These are phyloP conservation scores for Cnemophilus loriae DNA, from an alignment of 2,113 vertebrate genomes.

Conservation along the genomic window DNA sequence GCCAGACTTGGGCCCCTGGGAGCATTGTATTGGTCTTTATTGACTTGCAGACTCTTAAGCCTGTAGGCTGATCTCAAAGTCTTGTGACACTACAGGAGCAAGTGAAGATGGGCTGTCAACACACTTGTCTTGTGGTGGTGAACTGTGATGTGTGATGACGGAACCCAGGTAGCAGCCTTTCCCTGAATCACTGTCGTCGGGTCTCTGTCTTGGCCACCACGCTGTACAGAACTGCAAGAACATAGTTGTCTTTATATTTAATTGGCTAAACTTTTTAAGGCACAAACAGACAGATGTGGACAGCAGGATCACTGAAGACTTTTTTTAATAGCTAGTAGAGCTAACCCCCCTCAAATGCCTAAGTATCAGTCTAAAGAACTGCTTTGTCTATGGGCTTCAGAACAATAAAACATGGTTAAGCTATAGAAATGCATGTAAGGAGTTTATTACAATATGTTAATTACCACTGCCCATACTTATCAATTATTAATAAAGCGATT, in stretches of 20 bases:
- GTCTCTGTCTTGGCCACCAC: neutral
- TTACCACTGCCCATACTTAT: neutral
- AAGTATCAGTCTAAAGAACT: neutral
- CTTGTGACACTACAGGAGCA: neutral
- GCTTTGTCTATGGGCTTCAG: neutral
- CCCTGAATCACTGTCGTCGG: accelerated
- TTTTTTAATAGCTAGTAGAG: neutral
- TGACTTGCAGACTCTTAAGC: neutral
- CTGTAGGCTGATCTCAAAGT: neutral
- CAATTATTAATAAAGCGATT: neutral
- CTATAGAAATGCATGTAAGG: neutral
- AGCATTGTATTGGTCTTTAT: neutral
- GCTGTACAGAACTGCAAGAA: neutral
- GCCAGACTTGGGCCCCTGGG: neutral
- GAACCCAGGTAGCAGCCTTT: neutral
- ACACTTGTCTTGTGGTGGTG: neutral
- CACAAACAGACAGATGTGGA: neutral
- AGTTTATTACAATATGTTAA: neutral
- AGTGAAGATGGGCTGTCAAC: neutral
- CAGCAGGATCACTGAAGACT: neutral
- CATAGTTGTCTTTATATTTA: neutral
- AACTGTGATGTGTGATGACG: neutral
- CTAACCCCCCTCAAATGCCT: neutral
- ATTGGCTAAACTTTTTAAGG: neutral
- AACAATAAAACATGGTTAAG: neutral